Base-by-base conservation (phyloP, 2,797 vertebrate genomes). In the Petrocephalus sullivani region DNA sequence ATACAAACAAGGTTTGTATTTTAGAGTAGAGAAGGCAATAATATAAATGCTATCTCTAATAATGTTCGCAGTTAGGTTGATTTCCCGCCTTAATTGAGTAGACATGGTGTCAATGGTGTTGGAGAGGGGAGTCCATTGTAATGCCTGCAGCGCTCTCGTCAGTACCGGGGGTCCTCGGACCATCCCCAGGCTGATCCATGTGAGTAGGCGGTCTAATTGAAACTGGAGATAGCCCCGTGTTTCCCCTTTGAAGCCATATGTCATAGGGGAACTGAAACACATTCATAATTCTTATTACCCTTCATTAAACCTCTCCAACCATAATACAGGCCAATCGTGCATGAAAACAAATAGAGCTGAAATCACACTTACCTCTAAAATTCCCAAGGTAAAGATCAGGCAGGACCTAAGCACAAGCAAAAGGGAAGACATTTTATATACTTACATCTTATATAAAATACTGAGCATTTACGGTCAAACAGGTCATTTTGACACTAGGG, bases 371-470 rank as follows among this genome's bases (percentile, higher is more conserved):
- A 98, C 97, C 97, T 97, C 96, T 98, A 91, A 97, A 94, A 93
- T 97, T 98, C 91, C 97, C 97, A 75, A 98, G 95, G 92, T 96
- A 98, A 81, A 97, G 95, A 92, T 96, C 94, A 53, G 97, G 96
- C 90, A 98, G 95, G 91, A 98, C 95, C 97, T 98, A 91, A 83
- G 89, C 37, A 93, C 90, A 85, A 85, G 93, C 90, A 95, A 90
- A 94, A 83, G 86, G 28, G 58, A 19, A 75, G 9, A 75, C 21
- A 82, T 64, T 60, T 75, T 9, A 21, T 49, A 81, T 81, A 3
- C 41, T 49, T 21, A 49, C 37, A n/a, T 49, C 28, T 71, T 5
- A 37, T 16, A 51, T 67, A 53, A 67, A 28, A 41, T 88, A 84
- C 9, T 61, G 51, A 54, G 16, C 56, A 82, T 60, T 61, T 23